Conservation (phyloP, 1,140 invertebrate genomes). For the Brachionus plicatilis region DNA sequence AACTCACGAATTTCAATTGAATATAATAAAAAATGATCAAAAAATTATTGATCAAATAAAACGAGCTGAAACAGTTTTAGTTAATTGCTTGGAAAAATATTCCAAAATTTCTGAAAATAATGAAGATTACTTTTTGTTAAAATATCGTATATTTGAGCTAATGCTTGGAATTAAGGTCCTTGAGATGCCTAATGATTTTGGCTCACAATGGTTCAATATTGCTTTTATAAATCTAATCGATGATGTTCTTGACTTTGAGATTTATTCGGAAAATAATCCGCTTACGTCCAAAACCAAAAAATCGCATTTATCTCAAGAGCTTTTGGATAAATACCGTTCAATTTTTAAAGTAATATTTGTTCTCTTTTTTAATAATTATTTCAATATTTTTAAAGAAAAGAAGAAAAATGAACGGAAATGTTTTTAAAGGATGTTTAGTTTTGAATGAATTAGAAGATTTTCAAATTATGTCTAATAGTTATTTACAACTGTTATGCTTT, state of each 20-base stretch:
- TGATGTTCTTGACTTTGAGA: conserved; percentile 5
- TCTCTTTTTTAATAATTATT: background rate
- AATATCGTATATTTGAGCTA: conserved; percentile 20
- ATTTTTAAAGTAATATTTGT: conserved; percentile 4
- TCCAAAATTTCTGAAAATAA: background rate
- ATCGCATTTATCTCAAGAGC: background rate
- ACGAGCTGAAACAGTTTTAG: background rate
- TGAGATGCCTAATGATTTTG: background rate
- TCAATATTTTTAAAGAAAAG: background rate
- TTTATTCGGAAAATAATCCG: conserved; percentile 8
- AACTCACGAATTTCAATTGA: conserved; percentile 24
- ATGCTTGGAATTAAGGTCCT: background rate
- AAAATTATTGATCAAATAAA: conserved; percentile 17
- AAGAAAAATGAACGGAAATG: background rate
- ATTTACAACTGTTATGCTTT: conserved; percentile 4
- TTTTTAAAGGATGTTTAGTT: background rate
- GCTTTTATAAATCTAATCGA: background rate
- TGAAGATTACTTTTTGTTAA: background rate
- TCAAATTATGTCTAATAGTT: background rate
- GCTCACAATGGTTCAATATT: conserved; percentile 4
- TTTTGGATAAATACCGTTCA: conserved; percentile 23
- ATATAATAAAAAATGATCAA: conserved; percentile 36
- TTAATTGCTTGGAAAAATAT: conserved; percentile 8
- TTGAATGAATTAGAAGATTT: conserved; percentile 25
- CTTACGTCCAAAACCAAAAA: background rate